A percentile compares a stretch with the other conserved stretches of the same genome.
These are phyloP conservation scores for Drosophila borborema DNA, from an alignment of 2,888 invertebrate species.

Conservation along the genomic window DNA sequence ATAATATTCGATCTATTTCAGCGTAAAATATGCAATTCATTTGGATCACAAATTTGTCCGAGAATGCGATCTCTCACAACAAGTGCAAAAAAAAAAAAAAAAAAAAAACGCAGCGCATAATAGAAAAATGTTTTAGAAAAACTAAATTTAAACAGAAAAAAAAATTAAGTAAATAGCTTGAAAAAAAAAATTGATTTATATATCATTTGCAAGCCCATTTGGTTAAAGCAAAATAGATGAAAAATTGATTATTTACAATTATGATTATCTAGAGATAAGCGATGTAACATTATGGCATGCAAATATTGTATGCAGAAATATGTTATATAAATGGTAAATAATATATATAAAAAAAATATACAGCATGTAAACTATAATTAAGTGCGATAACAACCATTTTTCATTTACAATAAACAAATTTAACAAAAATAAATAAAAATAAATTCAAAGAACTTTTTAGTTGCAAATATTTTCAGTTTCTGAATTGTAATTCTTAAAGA, in stretches of 20 bases:
- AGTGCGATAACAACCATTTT: slow-evolving; percentile 49
- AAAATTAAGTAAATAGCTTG: slow-evolving; percentile 32
- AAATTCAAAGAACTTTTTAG: slow-evolving; percentile 4
- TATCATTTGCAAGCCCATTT: slow-evolving; percentile 52
- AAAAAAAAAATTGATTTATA: slow-evolving; percentile 47
- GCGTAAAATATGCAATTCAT: slow-evolving; percentile 45
- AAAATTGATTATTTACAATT: slow-evolving; percentile 41
- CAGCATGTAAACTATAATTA: slow-evolving; percentile 59
- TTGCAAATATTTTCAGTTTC: slow-evolving; percentile 20
- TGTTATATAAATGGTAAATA: slow-evolving; percentile 64
- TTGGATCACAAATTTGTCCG: slow-evolving; percentile 55
- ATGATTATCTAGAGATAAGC: slow-evolving; percentile 62
- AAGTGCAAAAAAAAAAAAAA: slow-evolving; percentile 26
- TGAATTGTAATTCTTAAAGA: slow-evolving; percentile 28
- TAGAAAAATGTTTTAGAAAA: slow-evolving; percentile 50
- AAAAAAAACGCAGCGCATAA: slow-evolving; percentile 47
- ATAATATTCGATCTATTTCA: slow-evolving; percentile 41
- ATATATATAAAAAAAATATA: slow-evolving; percentile 23
- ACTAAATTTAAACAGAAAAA: slow-evolving; percentile 17
- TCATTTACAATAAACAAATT: slow-evolving; percentile 43
- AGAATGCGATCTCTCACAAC: slow-evolving; percentile 46
- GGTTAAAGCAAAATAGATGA: slow-evolving; percentile 37
- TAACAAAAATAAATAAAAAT: slow-evolving; percentile 4
- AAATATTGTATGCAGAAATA: slow-evolving; percentile 46
- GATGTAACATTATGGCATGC: slow-evolving; percentile 64